A percentile compares a stretch with the other conserved stretches of the same genome.
Conservation (phyloP, 2,888 invertebrate genomes). For the Ormyrus labotus region DNA sequence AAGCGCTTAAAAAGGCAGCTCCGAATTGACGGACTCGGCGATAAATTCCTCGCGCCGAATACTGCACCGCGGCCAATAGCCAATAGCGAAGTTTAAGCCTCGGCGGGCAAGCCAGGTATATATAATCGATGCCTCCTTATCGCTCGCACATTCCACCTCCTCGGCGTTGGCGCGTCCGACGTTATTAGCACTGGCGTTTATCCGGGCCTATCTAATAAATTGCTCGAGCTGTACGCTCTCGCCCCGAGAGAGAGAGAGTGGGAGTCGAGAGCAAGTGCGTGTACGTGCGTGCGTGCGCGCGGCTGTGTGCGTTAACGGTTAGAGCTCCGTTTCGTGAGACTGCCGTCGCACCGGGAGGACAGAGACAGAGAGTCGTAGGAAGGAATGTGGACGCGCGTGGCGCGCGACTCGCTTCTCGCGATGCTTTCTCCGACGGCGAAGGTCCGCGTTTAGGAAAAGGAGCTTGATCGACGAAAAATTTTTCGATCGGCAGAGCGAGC, state of each 20-base stretch:
- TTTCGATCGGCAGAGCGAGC: no score
- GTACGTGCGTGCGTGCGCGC: constrained; percentile 37
- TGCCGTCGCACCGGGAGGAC: not conserved
- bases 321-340: constrained; percentile 16
- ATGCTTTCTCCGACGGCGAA: no score
- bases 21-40: no score
- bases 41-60: no score
- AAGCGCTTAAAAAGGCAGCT: no score
- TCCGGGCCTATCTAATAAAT: constrained; percentile 74
- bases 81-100: no score
- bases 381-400: constrained; percentile 61
- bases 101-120: no score
- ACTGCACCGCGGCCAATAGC: no score
- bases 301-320: constrained; percentile 64
- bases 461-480: no score
- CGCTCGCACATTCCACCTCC: constrained; percentile 15
- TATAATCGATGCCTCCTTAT: constrained; percentile 15
- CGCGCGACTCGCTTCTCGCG: constrained; percentile 50
- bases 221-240: constrained; percentile 59
- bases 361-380: not conserved
- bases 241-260: no score
- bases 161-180: not conserved
- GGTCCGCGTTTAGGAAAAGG: no score
- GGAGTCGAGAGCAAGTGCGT: no score
- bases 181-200: constrained; percentile 73